These are phyloP conservation scores for Nibea albiflora DNA, from an alignment of 2,113 vertebrate genomes.

Conservation along the genomic window DNA sequence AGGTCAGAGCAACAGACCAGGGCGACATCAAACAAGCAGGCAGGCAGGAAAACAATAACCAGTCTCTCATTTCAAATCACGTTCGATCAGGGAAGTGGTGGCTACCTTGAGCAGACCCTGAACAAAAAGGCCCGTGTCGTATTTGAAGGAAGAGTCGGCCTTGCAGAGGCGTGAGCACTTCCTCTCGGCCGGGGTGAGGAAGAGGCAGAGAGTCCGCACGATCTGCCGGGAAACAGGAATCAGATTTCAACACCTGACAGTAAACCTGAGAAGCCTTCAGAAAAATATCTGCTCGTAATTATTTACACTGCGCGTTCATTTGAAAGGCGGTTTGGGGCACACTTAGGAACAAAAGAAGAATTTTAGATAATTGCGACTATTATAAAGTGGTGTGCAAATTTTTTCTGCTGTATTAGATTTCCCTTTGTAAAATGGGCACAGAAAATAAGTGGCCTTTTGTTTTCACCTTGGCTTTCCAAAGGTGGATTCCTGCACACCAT, in stretches of 20 bases:
- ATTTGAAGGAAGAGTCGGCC: constrained; percentile 91
- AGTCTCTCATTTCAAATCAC: neutral
- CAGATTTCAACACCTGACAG: neutral
- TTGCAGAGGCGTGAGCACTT: constrained; percentile 95
- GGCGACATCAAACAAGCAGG: constrained; percentile 22
- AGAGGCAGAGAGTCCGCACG: constrained; percentile 94
- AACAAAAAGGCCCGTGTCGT: constrained; percentile 96
- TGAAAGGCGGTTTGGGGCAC: neutral
- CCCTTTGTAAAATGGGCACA: neutral
- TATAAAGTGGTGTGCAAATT: no score
- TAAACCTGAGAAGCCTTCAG: neutral
- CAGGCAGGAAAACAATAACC: neutral
- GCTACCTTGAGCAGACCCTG: constrained; percentile 97
- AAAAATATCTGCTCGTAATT: neutral
- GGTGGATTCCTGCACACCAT: neutral
- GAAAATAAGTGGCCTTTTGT: neutral
- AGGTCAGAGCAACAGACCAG: neutral
- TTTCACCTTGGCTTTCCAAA: neutral
- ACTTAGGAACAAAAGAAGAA: neutral
- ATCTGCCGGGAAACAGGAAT: constrained; percentile 82
- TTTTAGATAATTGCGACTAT: no score
- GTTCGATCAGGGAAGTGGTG: neutral
- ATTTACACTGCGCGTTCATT: neutral
- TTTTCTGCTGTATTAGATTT: neutral
- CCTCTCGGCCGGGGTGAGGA: constrained; percentile 92